These are phyloP conservation scores for Alloplasta piceator DNA, from an alignment of 2,888 invertebrate genomes.

Conservation along the genomic window DNA sequence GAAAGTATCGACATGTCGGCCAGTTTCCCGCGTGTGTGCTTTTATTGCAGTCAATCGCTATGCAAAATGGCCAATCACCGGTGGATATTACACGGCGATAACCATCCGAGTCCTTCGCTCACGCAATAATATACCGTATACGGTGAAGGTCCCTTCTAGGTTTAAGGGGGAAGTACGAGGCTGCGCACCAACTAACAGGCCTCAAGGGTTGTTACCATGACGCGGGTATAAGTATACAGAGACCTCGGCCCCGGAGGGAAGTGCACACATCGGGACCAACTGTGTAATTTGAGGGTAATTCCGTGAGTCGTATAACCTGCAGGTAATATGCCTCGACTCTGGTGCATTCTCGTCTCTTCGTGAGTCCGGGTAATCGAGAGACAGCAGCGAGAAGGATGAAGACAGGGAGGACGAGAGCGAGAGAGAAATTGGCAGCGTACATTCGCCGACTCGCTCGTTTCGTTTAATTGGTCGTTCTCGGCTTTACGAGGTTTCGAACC, in stretches of 20 bases:
- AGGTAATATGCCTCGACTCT: slow-evolving; percentile 71
- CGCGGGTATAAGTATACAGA: slow-evolving; percentile 74
- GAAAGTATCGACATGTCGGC: not conserved
- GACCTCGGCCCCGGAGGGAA: slow-evolving; percentile 66
- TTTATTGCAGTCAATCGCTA: not conserved
- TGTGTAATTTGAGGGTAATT: slow-evolving; percentile 81
- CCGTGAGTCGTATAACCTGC: slow-evolving; percentile 78
- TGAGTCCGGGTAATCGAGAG: slow-evolving; percentile 70
- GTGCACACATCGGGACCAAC: slow-evolving; percentile 78
- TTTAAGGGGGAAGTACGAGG: slow-evolving; percentile 16
- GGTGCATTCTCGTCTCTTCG: slow-evolving; percentile 55
- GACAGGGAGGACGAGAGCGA: slow-evolving; percentile 68
- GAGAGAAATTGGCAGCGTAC: slow-evolving; percentile 67
- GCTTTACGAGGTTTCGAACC: slow-evolving; percentile 79
- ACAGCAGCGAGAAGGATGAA: slow-evolving; percentile 64
- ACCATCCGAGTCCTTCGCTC: not conserved
- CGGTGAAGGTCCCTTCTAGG: slow-evolving; percentile 29
- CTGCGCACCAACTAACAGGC: slow-evolving; percentile 44
- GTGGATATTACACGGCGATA: slow-evolving; percentile 6
- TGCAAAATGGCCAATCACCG: not conserved
- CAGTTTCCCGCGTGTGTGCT: not conserved
- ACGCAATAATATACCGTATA: not conserved
- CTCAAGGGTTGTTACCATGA: slow-evolving; percentile 71
- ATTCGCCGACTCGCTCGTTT: slow-evolving; percentile 73
- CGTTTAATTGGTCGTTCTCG: slow-evolving; percentile 81